phyloP scores from a whole-genome alignment of 1,140 invertebrate species.

The Heterodera carotae region DNA sequence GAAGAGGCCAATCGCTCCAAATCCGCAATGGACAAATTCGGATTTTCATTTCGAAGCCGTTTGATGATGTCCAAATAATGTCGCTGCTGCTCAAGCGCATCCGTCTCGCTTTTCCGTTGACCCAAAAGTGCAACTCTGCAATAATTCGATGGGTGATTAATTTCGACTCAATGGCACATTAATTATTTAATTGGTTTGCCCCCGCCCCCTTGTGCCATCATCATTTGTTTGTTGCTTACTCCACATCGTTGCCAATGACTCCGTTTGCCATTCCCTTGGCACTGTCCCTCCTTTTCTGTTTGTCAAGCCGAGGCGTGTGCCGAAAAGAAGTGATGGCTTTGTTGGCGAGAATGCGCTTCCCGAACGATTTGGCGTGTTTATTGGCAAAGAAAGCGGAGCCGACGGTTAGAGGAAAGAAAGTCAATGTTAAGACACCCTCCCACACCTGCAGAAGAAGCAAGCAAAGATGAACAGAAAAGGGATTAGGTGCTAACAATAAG shows the following conservation, averaged over 20 bases:
- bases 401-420: conserved; percentile 70
- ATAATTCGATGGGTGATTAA: neutral
- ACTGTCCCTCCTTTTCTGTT: conserved; percentile 34
- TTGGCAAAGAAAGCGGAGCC: conserved; percentile 68
- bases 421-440: conserved; percentile 70
- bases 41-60: conserved; percentile 82
- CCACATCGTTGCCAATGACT: conserved; percentile 43
- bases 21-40: conserved; percentile 79
- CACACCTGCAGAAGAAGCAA: conserved; percentile 65
- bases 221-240: conserved; percentile 41
- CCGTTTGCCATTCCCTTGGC: conserved; percentile 32
- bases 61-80: conserved; percentile 87
- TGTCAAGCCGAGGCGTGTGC: conserved; percentile 26
- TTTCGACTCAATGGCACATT: neutral
- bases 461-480: neutral
- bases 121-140: conserved; percentile 49
- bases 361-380: conserved; percentile 43
- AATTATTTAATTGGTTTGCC: no score
- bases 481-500: no score
- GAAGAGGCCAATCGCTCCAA: conserved; percentile 92
- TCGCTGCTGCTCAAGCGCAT: conserved; percentile 79
- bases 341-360: conserved; percentile 40
- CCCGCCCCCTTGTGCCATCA: neutral
- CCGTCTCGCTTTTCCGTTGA: conserved; percentile 43
- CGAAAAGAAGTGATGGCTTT: conserved; percentile 46